Evolutionary conservation across 1,140 invertebrate genomes (phyloP), one percentile per base, ranked within the genome.

Genomic region (Dufourea novaeangliae): DNA sequence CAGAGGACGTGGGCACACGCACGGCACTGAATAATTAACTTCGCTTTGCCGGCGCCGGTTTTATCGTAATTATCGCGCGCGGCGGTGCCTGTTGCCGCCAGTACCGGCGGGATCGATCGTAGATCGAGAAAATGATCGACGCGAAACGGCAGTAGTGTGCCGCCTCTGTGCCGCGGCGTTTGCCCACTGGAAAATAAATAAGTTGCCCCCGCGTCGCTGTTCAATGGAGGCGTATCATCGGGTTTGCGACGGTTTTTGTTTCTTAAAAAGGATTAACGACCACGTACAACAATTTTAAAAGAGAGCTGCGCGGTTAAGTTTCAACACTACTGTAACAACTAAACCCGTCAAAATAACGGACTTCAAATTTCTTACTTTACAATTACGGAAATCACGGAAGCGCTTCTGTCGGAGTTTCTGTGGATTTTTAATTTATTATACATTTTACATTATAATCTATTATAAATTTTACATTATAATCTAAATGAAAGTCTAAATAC

Each of bases 11-110:
- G 71, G 76, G 68, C 72, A 71, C 78, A 66, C 63, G 68, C 83
- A 59, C 70, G 68, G 52, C 61, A 34, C 62, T 84, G 82, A 84
- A 84, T 84, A 84, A 84, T 84, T 84, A 84, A 84, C 78, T 73
- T 34, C 56, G 57, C 50, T 64, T 59, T 37, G 78, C 68, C 63
- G 72, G 67, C 69, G 71, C 79, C 46, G 73, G 69, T 80, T 84
- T 84, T 84, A 84, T 84, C 83, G 78, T 84, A 84, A 84, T 84
- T 84, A 84, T 84, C 82, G 78, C 57, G 67, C 76, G 27, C 41
- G 22, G 17, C 27, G 46, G 46, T n/a, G 20, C 72, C 70, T 46
- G 67, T 67, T 79, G 71, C 25, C 56, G 54, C 34, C 63, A 52
- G 34, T 46, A 39, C 14, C 77, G 82, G 37, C 34, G 41, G 46